Percentiles rank a stretch among this genome's conserved stretches.
These are phyloP conservation scores for Melanotus villosus DNA, from an alignment of 2,888 invertebrate species.

Conservation along the genomic window DNA sequence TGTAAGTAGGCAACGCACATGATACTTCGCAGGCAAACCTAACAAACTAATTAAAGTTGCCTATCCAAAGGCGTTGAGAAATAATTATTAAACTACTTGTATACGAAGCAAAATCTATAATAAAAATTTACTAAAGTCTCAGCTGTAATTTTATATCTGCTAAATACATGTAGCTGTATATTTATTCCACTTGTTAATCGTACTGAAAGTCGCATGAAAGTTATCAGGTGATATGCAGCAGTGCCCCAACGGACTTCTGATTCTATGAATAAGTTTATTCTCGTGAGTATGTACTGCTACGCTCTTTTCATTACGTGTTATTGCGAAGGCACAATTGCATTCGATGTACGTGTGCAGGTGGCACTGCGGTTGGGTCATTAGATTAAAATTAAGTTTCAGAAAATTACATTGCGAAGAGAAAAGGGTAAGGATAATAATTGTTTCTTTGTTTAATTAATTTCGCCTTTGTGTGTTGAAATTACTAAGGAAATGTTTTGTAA, in stretches of 20 bases:
- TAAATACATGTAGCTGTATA: too few relatives aligned
- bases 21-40: too few relatives aligned
- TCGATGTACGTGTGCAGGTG: not conserved
- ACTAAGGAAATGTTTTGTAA: constrained; percentile 22
- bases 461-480: constrained; percentile 5
- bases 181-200: too few relatives aligned
- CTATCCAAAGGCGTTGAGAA: too few relatives aligned
- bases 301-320: constrained; percentile 24
- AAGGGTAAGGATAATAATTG: too few relatives aligned
- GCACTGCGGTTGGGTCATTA: not conserved
- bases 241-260: not conserved
- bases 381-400: not conserved
- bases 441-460: not conserved
- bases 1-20: not conserved
- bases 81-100: too few relatives aligned
- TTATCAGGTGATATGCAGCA: not conserved
- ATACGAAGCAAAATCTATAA: too few relatives aligned
- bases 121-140: too few relatives aligned
- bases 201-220: not conserved
- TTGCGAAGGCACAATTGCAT: constrained; percentile 14
- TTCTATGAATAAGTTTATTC: constrained; percentile 7
- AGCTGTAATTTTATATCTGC: too few relatives aligned
- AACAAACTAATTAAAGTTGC: too few relatives aligned
- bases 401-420: too few relatives aligned
- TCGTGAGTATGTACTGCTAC: not conserved